Evolutionary conservation across 2,888 invertebrate species (phyloP).

Genomic region (Drosophila borealis): DNA sequence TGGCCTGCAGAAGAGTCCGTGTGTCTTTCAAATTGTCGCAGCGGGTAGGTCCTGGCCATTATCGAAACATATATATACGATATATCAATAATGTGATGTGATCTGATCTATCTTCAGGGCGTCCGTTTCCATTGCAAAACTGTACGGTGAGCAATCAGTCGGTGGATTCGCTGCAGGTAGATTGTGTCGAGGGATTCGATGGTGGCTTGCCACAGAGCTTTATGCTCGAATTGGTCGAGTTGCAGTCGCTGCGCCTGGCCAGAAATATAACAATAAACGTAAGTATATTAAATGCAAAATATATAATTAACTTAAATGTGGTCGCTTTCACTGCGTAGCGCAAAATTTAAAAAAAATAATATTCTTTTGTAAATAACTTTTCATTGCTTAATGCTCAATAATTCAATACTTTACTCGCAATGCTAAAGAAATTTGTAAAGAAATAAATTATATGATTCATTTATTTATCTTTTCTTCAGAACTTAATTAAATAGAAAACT

Average conservation of each 20-base stretch:
- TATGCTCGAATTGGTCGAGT: slow-evolving; percentile 91
- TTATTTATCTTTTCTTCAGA: no score
- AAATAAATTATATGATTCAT: no score
- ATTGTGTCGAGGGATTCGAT: slow-evolving; percentile 94
- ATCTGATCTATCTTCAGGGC: slow-evolving; percentile 87
- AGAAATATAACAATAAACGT: slow-evolving; percentile 84
- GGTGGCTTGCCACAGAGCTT: slow-evolving; percentile 95
- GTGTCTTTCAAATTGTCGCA: slow-evolving; percentile 93
- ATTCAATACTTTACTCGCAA: no score
- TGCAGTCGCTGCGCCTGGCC: slow-evolving; percentile 87
- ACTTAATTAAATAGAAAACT: no score
- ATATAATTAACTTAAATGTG: no score
- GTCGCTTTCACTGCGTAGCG: no score
- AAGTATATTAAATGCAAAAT: slow-evolving; percentile 51
- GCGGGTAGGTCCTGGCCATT: slow-evolving; percentile 87
- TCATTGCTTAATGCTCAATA: no score
- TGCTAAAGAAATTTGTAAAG: no score
- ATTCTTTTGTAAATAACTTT: no score
- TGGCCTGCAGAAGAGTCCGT: slow-evolving; percentile 93
- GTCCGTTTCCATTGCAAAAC: slow-evolving; percentile 94
- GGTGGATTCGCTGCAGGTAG: slow-evolving; percentile 92
- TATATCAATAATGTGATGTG: not conserved
- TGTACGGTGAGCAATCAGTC: slow-evolving; percentile 96
- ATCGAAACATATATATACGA: not conserved
- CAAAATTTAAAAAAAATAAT: no score